Conservation (phyloP, 1,140 invertebrate species). For the Pseudomyrmex sp. region DNA sequence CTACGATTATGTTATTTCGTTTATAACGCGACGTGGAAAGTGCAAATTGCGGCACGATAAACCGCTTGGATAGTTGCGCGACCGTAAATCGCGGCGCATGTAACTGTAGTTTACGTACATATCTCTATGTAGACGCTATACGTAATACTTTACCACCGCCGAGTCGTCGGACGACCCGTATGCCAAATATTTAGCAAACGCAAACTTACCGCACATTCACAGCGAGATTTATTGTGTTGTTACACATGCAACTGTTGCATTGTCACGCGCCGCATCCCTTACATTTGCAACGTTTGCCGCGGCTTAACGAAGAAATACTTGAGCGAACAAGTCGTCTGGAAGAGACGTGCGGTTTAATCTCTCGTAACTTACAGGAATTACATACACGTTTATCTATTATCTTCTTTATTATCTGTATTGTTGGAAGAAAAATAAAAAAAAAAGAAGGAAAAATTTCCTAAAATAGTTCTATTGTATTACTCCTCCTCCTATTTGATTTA, state of each 20-base stretch:
- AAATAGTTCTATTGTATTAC: no score
- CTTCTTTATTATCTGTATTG: neutral
- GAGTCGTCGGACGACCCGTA: slow-evolving; percentile 9
- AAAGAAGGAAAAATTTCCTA: no score
- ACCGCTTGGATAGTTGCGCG: slow-evolving; percentile 30
- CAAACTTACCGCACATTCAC: slow-evolving; percentile 33
- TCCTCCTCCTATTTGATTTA: no score
- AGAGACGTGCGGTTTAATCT: slow-evolving; percentile 12
- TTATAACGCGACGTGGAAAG: slow-evolving; percentile 36
- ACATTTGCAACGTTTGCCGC: slow-evolving; percentile 33
- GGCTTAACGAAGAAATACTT: slow-evolving; percentile 49
- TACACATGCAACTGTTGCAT: slow-evolving; percentile 24
- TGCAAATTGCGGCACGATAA: slow-evolving; percentile 46
- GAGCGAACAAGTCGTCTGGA: neutral
- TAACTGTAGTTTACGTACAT: slow-evolving; percentile 50
- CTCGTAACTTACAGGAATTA: neutral
- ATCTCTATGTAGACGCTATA: neutral
- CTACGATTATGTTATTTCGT: slow-evolving; percentile 34
- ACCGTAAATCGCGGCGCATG: slow-evolving; percentile 33
- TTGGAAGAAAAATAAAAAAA: neutral
- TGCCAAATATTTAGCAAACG: slow-evolving; percentile 53
- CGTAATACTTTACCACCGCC: neutral
- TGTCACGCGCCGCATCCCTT: slow-evolving; percentile 27
- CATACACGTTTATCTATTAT: neutral
- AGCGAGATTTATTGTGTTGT: slow-evolving; percentile 31